phyloP scores from a whole-genome alignment of 2,888 invertebrate species.

The Cremastinae sp. region DNA sequence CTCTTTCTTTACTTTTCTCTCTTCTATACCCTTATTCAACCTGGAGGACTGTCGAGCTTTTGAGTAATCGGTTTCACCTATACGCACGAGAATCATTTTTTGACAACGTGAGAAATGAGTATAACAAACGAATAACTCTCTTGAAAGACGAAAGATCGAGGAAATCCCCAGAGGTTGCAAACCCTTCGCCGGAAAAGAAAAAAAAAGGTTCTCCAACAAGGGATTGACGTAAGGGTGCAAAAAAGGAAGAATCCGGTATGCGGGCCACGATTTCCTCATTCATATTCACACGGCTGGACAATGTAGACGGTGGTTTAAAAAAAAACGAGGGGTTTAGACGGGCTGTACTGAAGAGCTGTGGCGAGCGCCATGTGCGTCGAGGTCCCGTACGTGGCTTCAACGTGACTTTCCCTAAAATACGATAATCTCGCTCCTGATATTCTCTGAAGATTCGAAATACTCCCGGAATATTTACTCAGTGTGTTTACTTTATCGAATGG shows the following conservation, averaged over 20 bases:
- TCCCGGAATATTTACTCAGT: too few relatives aligned
- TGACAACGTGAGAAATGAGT: neutral
- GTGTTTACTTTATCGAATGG: too few relatives aligned
- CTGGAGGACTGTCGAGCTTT: too few relatives aligned
- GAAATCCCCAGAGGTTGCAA: slow-evolving; percentile 11
- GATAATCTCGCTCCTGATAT: neutral
- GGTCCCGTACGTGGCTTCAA: slow-evolving; percentile 36
- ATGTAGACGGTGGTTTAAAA: neutral
- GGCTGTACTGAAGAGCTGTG: neutral
- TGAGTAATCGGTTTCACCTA: too few relatives aligned
- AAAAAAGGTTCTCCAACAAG: slow-evolving; percentile 13
- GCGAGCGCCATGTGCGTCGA: slow-evolving; percentile 32
- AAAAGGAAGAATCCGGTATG: slow-evolving; percentile 57
- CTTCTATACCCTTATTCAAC: neutral
- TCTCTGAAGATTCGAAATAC: too few relatives aligned
- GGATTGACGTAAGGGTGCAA: slow-evolving; percentile 17
- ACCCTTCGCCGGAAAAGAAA: neutral
- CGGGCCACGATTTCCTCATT: slow-evolving; percentile 54
- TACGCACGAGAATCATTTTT: slow-evolving; percentile 2
- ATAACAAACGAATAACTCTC: neutral
- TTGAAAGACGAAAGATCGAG: slow-evolving; percentile 6
- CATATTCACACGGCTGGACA: slow-evolving; percentile 50
- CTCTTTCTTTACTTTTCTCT: slow-evolving; percentile 31
- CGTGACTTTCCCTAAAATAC: neutral
- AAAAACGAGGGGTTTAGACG: neutral